Percentiles rank a stretch among this genome's conserved stretches.
Evolutionary conservation across 2,113 vertebrate species (phyloP).

Genomic region (Hemiscyllium ocellatum): DNA sequence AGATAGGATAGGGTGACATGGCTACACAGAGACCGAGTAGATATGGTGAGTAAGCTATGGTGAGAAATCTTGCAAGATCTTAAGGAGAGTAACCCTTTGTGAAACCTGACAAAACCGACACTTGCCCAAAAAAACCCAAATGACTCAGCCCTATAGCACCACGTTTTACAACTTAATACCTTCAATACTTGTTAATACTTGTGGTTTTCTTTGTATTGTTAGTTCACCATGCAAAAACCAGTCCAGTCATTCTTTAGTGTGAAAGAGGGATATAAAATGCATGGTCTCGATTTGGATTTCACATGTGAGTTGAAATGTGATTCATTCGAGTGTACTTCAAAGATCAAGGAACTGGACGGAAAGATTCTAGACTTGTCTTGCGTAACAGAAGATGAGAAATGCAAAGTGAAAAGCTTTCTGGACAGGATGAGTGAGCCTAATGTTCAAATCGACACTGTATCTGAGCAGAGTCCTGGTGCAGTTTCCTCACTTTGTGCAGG

Average conservation of each 20-base stretch:
- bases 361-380: conserved; percentile 55
- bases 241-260: conserved; percentile 49
- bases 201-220: conserved; percentile 32
- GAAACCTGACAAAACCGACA: too few species aligned
- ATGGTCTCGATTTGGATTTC: conserved; percentile 51
- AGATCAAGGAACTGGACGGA: conserved; percentile 48
- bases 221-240: conserved; percentile 56
- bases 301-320: conserved; percentile 54
- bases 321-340: conserved; percentile 55
- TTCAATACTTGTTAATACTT: neutral
- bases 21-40: too few species aligned
- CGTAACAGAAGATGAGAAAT: conserved; percentile 52
- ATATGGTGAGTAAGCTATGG: too few species aligned
- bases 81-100: too few species aligned
- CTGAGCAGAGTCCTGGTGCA: conserved; percentile 52
- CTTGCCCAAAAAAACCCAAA: too few species aligned
- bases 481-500: conserved; percentile 48
- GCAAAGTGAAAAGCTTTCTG: conserved; percentile 53
- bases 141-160: too few species aligned
- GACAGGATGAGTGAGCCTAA: conserved; percentile 56
- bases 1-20: too few species aligned
- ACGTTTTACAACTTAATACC: too few species aligned
- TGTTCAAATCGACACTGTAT: conserved; percentile 48
- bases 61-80: too few species aligned
- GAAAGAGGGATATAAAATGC: conserved; percentile 46